phyloP scores from a whole-genome alignment of 2,797 vertebrate genomes.

The Pangasius djambal region DNA sequence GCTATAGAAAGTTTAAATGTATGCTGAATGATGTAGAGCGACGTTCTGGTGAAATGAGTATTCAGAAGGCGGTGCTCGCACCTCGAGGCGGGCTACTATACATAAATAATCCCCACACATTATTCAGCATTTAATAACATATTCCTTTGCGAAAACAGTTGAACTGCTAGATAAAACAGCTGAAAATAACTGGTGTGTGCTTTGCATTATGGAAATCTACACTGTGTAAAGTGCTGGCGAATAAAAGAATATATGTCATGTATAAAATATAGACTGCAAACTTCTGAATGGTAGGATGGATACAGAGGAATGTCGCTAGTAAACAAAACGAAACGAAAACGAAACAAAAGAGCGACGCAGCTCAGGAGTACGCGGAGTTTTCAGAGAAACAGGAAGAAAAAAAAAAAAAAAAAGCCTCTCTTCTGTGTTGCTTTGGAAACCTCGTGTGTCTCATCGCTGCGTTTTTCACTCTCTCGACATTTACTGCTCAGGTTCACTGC shows the following conservation, averaged over 20 bases:
- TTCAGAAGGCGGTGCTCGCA: not conserved
- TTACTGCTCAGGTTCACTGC: not conserved
- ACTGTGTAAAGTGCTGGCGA: not conserved
- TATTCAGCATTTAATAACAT: not conserved
- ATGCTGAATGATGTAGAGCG: not conserved
- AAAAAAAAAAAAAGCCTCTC: not conserved
- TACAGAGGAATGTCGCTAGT: not conserved
- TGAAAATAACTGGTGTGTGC: too few species aligned
- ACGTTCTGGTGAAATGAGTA: not conserved
- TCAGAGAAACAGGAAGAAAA: not conserved
- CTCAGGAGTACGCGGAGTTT: not conserved
- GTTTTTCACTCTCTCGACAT: not conserved
- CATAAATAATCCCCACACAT: not conserved
- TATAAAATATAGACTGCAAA: not conserved
- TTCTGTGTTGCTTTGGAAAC: not conserved
- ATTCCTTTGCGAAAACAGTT: not conserved
- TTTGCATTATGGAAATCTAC: not conserved
- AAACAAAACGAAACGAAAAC: not conserved
- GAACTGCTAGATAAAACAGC: not conserved
- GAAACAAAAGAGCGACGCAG: not conserved
- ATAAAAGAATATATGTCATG: not conserved
- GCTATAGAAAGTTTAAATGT: not conserved
- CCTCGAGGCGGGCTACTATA: not conserved
- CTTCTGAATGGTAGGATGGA: not conserved
- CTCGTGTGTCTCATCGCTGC: not conserved